These are phyloP conservation scores for Muschampia plurimacula DNA, from an alignment of 2,888 invertebrate genomes.

Conservation along the genomic window DNA sequence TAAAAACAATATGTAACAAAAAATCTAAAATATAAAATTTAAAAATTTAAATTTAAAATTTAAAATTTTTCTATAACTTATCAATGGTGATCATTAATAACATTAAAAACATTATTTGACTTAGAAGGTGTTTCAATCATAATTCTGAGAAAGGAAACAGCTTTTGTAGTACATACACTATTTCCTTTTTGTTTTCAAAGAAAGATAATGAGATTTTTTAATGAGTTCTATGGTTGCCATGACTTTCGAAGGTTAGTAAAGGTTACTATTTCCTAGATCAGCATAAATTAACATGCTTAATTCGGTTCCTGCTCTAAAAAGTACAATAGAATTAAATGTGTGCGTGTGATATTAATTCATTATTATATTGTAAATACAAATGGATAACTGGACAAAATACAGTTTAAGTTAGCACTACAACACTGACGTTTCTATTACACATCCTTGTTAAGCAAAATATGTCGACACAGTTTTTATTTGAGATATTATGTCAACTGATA, in stretches of 20 bases:
- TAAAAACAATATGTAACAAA: constrained; percentile 25
- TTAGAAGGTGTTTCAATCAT: neutral
- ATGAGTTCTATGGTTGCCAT: no score
- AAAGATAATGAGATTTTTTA: neutral
- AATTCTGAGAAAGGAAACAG: neutral
- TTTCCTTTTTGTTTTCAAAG: neutral
- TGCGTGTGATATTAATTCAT: no score
- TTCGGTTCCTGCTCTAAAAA: no score
- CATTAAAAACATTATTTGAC: constrained; percentile 7
- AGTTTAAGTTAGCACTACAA: neutral
- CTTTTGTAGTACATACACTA: neutral
- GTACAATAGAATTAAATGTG: no score
- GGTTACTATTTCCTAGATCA: no score
- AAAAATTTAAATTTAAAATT: no score
- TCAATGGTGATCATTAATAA: constrained; percentile 8
- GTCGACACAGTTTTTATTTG: neutral
- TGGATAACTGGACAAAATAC: neutral
- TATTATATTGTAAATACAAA: neutral
- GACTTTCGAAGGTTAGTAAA: no score
- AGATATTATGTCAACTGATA: neutral
- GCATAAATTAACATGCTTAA: no score
- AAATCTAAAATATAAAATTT: constrained; percentile 12
- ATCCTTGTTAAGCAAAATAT: neutral
- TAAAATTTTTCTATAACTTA: no score
- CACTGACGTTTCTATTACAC: neutral